Base-by-base conservation (phyloP, 2,797 vertebrate genomes). In the Prunella strophiata region DNA sequence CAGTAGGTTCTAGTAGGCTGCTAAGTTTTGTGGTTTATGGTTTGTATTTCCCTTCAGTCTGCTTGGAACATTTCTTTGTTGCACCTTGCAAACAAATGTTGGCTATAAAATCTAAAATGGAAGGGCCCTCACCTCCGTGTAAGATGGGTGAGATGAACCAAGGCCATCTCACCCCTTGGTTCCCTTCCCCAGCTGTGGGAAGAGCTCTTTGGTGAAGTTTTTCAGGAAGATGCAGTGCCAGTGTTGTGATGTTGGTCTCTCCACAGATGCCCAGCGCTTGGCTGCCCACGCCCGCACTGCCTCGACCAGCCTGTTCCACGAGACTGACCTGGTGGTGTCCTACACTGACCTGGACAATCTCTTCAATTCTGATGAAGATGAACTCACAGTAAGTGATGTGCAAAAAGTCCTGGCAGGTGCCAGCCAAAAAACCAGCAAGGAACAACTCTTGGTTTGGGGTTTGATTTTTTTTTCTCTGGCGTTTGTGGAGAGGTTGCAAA, bases 361-460 rank as follows among this genome's bases (percentile, higher is more conserved):
- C 96, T 99, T 99, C 98, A 99, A 99, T 97, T 99, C 99, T 4
- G 99, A 99, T 73, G 99, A 99, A 97, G 99, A 99, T 93, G 99
- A 99, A 81, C 98, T 99, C 88, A 97, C 98, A 98, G 99, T 99
- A 95, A 98, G 99, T 98, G 40, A 67, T 58, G 45, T 61, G 59
- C 54, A 26, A 65, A 61, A 62, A 19, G 13, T 27, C 32, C 25
- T 18, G 26, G 55, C 80, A 72, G 59, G 34, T 30, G 32, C 25
- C 57, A 70, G 52, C 48, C 62, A 47, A 34, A 90, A 74, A 50
- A 16, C 34, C 43, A 62, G 25, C 17, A 9, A 38, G 66, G 52
- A 58, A 20, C 20, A 47, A 5, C 16, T 16, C 10, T 32, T 59
- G 91, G 42, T 36, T 77, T 62, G 82, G 50, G 27, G 54, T 26